Conservation (phyloP, 2,888 invertebrate genomes). For the Maniola hyperantus region DNA sequence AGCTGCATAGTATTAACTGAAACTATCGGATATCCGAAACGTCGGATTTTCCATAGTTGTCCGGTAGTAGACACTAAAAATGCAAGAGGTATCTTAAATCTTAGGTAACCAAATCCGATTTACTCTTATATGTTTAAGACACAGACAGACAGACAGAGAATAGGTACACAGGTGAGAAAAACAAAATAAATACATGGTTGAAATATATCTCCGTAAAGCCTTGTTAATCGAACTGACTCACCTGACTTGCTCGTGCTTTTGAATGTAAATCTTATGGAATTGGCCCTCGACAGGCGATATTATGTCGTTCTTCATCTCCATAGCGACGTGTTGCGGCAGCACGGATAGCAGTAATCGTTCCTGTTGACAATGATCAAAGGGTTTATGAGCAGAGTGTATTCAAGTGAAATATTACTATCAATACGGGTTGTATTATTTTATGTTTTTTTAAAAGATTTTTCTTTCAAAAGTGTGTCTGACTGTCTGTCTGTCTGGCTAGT, state of each 20-base stretch:
- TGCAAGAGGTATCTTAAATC: too few relatives aligned
- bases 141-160: too few relatives aligned
- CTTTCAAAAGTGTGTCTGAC: too few relatives aligned
- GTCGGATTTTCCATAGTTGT: too few relatives aligned
- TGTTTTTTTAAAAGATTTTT: too few relatives aligned
- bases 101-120: too few relatives aligned
- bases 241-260: slow-evolving; percentile 96
- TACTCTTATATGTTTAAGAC: too few relatives aligned
- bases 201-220: slow-evolving; percentile 7
- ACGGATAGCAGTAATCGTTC: slow-evolving; percentile 93
- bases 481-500: too few relatives aligned
- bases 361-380: slow-evolving; percentile 63
- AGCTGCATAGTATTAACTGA: too few relatives aligned
- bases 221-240: slow-evolving; percentile 62
- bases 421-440: not conserved
- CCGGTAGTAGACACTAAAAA: too few relatives aligned
- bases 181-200: not conserved
- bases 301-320: slow-evolving; percentile 97
- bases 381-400: not conserved
- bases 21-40: too few relatives aligned
- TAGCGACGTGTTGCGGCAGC: slow-evolving; percentile 93
- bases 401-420: not conserved
- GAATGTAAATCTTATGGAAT: slow-evolving; percentile 97
- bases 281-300: slow-evolving; percentile 95
- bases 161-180: too few relatives aligned